These are phyloP conservation scores for Hexactinellida sp. DNA, from an alignment of 37 sponge, comb jelly and placozoan species.

Conservation along the genomic window DNA sequence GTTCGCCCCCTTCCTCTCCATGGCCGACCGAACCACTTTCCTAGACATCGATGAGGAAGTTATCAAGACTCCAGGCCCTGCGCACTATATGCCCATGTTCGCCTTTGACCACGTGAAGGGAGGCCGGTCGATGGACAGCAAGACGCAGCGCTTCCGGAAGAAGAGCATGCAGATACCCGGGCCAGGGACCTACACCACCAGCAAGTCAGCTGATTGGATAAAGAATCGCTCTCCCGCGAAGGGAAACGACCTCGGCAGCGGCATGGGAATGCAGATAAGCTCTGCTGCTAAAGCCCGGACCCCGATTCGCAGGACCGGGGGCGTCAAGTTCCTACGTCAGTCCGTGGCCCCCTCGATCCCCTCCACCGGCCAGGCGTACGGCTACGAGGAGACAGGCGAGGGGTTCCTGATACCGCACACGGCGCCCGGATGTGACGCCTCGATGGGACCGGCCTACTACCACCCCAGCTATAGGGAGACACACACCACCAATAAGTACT, in stretches of 20 bases:
- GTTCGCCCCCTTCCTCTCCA: slow-evolving; percentile 82
- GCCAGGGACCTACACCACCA: slow-evolving; percentile 69
- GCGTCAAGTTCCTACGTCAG: slow-evolving; percentile 44
- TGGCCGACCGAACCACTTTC: slow-evolving; percentile 58
- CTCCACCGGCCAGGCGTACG: slow-evolving; percentile 51
- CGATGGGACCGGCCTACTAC: slow-evolving; percentile 94
- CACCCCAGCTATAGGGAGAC: slow-evolving; percentile 20
- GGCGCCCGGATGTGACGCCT: slow-evolving; percentile 40
- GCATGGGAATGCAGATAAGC: not conserved
- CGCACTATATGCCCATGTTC: slow-evolving; percentile 45
- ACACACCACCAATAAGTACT: slow-evolving; percentile 39
- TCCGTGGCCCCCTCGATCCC: slow-evolving; percentile 86
- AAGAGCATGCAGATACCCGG: slow-evolving; percentile 50
- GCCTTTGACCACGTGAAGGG: slow-evolving; percentile 40
- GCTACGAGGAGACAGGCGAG: slow-evolving; percentile 64
- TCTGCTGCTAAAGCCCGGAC: not conserved
- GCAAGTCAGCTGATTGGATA: slow-evolving; percentile 31
- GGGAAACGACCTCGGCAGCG: not conserved
- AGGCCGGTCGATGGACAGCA: slow-evolving; percentile 42
- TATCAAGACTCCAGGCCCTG: slow-evolving; percentile 76
- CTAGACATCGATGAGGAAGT: slow-evolving; percentile 47
- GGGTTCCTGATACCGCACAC: slow-evolving; percentile 60
- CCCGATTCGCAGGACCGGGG: slow-evolving; percentile 14
- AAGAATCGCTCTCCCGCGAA: slow-evolving; percentile 27
- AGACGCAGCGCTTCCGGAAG: slow-evolving; percentile 47